Base-by-base conservation (phyloP, 1,140 invertebrate genomes). In the Drosophila rufa region DNA sequence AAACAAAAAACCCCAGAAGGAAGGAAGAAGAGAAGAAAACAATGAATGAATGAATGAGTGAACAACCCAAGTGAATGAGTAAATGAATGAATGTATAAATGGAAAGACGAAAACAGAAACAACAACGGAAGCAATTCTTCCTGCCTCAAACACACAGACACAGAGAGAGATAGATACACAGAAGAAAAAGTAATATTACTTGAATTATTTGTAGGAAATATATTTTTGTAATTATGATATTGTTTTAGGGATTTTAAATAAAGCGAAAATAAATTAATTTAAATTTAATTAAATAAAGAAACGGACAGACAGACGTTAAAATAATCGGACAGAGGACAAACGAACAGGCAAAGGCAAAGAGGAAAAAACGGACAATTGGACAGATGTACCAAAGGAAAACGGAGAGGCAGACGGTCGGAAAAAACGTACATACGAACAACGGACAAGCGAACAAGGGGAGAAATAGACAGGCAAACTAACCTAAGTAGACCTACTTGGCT, bases 51-150 rank as follows among this genome's bases (percentile, higher is more conserved):
- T 71, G 75, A 82, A 68, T 61, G 71, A 82, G 66, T 84, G 82
- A 83, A 65, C 79, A 67, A 51, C 53, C 67, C 73, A 76, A 76
- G 74, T 66, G 78, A 84, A 79, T 81, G 81, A 85, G 75, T 90
- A 84, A 89, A 84, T 90, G 84, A 76, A 73, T 70, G 77, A 64
- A 71, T 82, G 73, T 80, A 80, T 71, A 81, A 89, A 85, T 76
- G 86, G 71, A 85, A 85, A 85, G 67, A 85, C 64, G 74, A 79
- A 76, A 81, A 42, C 75, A 79, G 68, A 78, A 73, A 73, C 80
- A 81, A 81, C 84, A 90, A 81, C 85, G 85, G 85, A 90, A 90
- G 79, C 87, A 90, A 90, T 90, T 90, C 85, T 90, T 90, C 86
- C 85, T 90, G 86, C 75, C 79, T 58, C 46, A 60, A 46, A 59